phyloP scores from a whole-genome alignment of 2,888 invertebrate species.

The Kryphioiulus occultus region DNA sequence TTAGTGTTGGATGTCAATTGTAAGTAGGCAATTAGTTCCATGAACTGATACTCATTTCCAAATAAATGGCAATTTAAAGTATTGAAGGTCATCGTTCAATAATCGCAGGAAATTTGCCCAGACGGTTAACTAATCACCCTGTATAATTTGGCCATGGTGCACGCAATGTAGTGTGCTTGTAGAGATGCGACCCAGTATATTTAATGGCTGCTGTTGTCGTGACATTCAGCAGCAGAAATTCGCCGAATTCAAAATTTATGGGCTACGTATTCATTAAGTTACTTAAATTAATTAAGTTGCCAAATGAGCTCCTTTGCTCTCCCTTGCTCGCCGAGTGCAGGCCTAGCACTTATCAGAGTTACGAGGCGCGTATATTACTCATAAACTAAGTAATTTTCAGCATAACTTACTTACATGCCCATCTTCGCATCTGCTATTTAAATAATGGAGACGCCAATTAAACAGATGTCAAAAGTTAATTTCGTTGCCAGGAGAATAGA shows the following conservation, averaged over 20 bases:
- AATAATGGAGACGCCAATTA: conserved; percentile 31
- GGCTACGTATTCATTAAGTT: conserved; percentile 6
- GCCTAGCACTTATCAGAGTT: neutral
- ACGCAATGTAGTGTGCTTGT: neutral
- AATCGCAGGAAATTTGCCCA: too few relatives aligned
- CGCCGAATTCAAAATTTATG: conserved; percentile 22
- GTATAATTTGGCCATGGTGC: neutral
- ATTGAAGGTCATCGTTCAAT: too few relatives aligned
- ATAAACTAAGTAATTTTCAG: conserved; percentile 30
- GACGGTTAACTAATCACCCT: too few relatives aligned
- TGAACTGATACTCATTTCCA: too few relatives aligned
- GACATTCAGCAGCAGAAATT: neutral
- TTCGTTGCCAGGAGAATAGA: conserved; percentile 4
- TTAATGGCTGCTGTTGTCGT: conserved; percentile 9
- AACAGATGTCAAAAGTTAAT: conserved; percentile 25
- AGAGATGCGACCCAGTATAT: neutral
- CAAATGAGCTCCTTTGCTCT: conserved; percentile 24
- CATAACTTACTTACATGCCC: conserved; percentile 25
- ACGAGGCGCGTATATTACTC: conserved; percentile 30
- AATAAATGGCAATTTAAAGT: too few relatives aligned
- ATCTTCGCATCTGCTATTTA: conserved; percentile 35
- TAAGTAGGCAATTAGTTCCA: too few relatives aligned
- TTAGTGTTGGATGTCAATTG: too few relatives aligned
- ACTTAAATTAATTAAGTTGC: conserved; percentile 35
- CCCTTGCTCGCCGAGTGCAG: neutral